Evolutionary conservation across 2,888 invertebrate species (phyloP).

Genomic region (Diplolepis rosae): DNA sequence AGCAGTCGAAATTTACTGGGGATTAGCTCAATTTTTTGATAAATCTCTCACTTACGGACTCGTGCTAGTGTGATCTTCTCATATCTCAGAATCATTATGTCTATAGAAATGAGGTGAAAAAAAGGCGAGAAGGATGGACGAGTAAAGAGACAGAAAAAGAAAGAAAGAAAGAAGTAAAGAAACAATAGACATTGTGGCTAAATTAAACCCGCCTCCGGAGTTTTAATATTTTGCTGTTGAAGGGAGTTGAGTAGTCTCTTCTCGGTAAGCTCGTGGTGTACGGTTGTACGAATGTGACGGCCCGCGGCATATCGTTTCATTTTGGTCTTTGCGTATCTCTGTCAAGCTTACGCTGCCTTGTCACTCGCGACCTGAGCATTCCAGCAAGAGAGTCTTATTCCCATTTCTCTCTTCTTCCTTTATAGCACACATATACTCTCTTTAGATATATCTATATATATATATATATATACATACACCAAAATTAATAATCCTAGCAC

Average conservation of each 20-base stretch:
- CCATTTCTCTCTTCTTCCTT: constrained; percentile 35
- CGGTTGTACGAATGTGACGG: no score
- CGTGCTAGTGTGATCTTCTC: constrained; percentile 22
- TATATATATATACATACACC: no score
- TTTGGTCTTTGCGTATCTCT: constrained; percentile 61
- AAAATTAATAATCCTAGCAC: no score
- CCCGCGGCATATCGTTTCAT: constrained; percentile 70
- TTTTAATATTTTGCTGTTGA: constrained; percentile 68
- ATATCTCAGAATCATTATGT: no score
- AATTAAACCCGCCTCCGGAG: constrained; percentile 73
- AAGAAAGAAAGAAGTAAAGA: constrained; percentile 42
- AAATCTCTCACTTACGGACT: no score
- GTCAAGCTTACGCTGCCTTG: constrained; percentile 48
- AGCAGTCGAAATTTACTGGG: no score
- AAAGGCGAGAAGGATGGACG: background rate
- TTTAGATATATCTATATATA: no score
- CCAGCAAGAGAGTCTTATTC: constrained; percentile 20
- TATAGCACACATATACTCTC: no score
- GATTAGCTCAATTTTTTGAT: no score
- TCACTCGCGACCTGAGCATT: constrained; percentile 31
- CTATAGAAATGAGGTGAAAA: background rate
- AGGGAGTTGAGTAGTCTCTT: constrained; percentile 37
- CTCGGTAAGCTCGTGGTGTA: no score
- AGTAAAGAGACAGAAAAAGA: background rate
- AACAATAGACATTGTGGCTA: constrained; percentile 73